Evolutionary conservation across 2,888 invertebrate genomes (phyloP), one percentile per base, ranked within the genome.

Genomic region (Lasioglossum calceatum): DNA sequence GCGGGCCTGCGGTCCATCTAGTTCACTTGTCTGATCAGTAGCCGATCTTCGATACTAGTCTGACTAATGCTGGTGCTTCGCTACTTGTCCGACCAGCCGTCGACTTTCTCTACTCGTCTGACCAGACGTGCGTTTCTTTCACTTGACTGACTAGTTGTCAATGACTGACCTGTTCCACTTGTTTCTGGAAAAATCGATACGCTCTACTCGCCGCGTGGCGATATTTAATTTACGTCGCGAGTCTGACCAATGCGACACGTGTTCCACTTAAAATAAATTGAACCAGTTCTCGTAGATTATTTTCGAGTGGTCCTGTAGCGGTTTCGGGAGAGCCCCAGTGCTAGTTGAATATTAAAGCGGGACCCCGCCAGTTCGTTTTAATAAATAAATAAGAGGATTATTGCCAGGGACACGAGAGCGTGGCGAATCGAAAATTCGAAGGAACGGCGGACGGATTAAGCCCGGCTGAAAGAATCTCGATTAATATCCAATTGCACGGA

Each of bases 371-470:
- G 23, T 36, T 39, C 67, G 67, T 70, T 70, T 39, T 39, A 70
- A 70, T 70, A 70, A 70, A 70, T n/a, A 70, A 70, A 70, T 70
- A 39, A 70, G 36, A 70, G 64, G 64, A 64, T 64, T 64, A 64
- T 64, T 14, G 64, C 64, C 27, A 64, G 64, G 64, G 54, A 64
- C 64, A 64, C 64, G 64, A 5, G 64, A 64, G 32, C 32, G 64
- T 64, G 64, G 64, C 64, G 64, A 64, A 64, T 64, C 64, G 64
- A 64, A 64, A 64, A 64, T 64, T 64, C 64, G 64, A 64, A 64
- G 64, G 64, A 64, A 0, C 5, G 44, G 14, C n/a, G 32, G 70
- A 50, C 27, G 71, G 36, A 32, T 23, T 32, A 19, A n/a, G 61
- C 8, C 3, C 44, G 73, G 70, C 36, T 36, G 70, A 70, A 70